Conservation (phyloP, 2,888 invertebrate species). For the Tupiocoris notatus region DNA sequence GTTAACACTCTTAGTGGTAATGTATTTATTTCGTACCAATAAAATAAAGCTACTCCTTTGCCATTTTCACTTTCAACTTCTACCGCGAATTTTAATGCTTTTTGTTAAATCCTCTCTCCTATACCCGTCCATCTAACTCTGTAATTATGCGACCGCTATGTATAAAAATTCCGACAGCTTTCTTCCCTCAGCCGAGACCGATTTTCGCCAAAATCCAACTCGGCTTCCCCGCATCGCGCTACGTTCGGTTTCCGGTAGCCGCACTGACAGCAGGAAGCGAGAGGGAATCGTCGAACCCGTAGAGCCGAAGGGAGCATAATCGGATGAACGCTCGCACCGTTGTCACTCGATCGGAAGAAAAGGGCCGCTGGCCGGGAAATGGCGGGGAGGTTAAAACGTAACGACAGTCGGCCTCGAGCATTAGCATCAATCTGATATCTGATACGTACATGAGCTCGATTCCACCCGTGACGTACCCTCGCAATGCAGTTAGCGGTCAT, state of each 20-base stretch:
- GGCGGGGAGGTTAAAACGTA: neutral
- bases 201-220: neutral
- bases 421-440: neutral
- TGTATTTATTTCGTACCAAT: too few species aligned
- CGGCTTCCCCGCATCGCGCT: neutral
- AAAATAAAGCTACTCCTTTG: too few species aligned
- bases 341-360: neutral
- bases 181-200: neutral
- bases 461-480: neutral
- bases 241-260: neutral
- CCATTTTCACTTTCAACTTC: too few species aligned
- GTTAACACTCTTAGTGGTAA: too few species aligned
- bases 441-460: neutral
- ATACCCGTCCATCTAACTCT: too few species aligned
- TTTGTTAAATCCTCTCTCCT: too few species aligned
- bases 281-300: neutral
- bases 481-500: neutral
- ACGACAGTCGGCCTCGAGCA: neutral
- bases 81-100: too few species aligned
- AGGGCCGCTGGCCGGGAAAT: neutral
- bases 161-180: too few species aligned
- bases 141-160: too few species aligned
- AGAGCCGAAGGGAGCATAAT: neutral
- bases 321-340: constrained; percentile 1
- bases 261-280: neutral